Evolutionary conservation across 2,888 invertebrate genomes (phyloP), one percentile per base, ranked within the genome.

Genomic region (Globia sparganii): DNA sequence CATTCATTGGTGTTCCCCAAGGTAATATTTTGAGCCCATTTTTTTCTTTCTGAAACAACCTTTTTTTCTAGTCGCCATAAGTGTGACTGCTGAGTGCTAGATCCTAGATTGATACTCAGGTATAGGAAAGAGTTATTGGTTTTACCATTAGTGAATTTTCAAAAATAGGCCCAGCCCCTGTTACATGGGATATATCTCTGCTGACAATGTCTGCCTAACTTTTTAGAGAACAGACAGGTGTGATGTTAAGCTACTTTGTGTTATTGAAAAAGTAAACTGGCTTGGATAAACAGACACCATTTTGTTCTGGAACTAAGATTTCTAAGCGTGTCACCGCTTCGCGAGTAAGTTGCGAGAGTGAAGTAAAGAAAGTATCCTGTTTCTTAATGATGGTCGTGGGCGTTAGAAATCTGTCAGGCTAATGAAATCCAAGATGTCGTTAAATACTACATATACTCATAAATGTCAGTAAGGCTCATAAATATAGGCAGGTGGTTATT

Each of bases 361-460:
- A 82, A 75, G 75, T 75, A 64, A 83, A 83, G 83, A 83, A 83
- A 83, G 78, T 78, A 77, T 77, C 83, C 83, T 75, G 83, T 84
- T 84, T 83, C 65, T 71, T 78, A 81, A 81, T 84, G 81, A 81
- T 40, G 62, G 40, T 69, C 59, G 83, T 77, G 69, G 84, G 83
- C 84, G 84, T 78, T 84, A 78, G 84, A 84, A 81, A 84, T 75
- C 77, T 64, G 74, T 75, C 84, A 81, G 53, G 40, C 13, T 78
- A 84, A 78, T 84, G 66, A 75, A 75, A 84, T 75, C 62, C 15
- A 81, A 77, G 72, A 66, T 78, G 69, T 81, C 59, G 74, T 75
- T 72, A 72, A 77, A 62, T 53, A 69, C 59, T 65, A 43, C 28
- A 69, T 65, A 65, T 65, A 62, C 43, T 73, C 65, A 73, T 83